Base-by-base conservation (phyloP, 92 coral and sea anemone genomes). In the Scolanthus callimorphus region DNA sequence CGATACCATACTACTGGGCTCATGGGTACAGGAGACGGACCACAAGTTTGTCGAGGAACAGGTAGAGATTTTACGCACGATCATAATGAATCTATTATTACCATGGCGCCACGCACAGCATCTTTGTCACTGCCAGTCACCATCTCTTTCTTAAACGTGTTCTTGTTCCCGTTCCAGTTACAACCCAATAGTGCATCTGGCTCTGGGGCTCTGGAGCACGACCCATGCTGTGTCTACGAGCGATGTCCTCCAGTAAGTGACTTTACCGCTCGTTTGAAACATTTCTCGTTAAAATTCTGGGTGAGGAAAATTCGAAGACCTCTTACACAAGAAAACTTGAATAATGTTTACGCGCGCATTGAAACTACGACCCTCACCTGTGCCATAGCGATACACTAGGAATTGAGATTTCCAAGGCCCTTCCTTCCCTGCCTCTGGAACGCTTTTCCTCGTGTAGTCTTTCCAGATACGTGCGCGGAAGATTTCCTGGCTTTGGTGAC, bases 141-240 rank as follows among this genome's bases (percentile, higher is more conserved):
- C 50, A n/a, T n/a, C n/a, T n/a, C n/a, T n/a, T n/a, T n/a, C n/a
- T n/a, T n/a, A n/a, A n/a, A n/a, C n/a, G n/a, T n/a, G n/a, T n/a
- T n/a, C n/a, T n/a, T n/a, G n/a, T n/a, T n/a, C n/a, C n/a, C n/a
- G n/a, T n/a, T n/a, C 39, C 59, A 92, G 98, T 71, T 92, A 52
- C 98, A 92, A 62, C 94, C 98, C 13, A 92, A 92, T 82, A 92
- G 96, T 77, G 98, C 98, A 0, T 92, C 98, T 25, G 98, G 98
- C 2, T 92, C 98, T 4, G 98, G 98, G 28, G 94, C 98, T 31
- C 79, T 92, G 31, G 98, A 92, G 39, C 98, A 92, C 39, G 98
- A 92, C 70, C 83, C 96, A 4, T 81, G 96, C 3, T 88, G 94
- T 59, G 79, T 92, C 46, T 92, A 90, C 55, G 77, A 82, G 27